These are phyloP conservation scores for Arvicanthis niloticus DNA, from an alignment of 2,113 vertebrate species.

Conservation along the genomic window DNA sequence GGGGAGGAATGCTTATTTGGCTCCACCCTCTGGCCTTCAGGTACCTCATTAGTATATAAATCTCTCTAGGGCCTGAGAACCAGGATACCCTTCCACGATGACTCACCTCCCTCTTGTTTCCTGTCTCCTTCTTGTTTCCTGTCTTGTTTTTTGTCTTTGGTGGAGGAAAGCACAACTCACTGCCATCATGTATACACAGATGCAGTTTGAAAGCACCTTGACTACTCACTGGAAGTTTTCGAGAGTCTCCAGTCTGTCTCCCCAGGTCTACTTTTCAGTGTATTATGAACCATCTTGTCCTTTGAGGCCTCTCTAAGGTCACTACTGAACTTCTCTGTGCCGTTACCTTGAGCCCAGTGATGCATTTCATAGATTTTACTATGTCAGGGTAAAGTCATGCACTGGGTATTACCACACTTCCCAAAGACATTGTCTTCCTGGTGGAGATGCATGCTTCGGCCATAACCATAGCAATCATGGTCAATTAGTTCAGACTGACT, in stretches of 20 bases:
- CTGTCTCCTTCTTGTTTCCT: background rate
- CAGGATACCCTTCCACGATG: too few relatives aligned
- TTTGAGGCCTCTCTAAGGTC: slow-evolving; percentile 5
- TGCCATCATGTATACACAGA: background rate
- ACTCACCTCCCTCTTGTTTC: background rate
- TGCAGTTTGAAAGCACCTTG: background rate
- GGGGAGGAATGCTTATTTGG: too few relatives aligned
- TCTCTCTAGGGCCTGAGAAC: too few relatives aligned
- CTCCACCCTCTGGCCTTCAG: too few relatives aligned
- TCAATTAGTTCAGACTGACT: background rate
- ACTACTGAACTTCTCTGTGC: background rate
- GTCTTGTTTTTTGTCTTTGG: background rate
- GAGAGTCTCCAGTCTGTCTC: background rate
- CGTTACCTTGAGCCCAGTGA: background rate
- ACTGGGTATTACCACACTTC: background rate
- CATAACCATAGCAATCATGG: background rate
- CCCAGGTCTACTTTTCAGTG: background rate
- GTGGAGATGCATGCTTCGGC: background rate
- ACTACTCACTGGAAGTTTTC: background rate
- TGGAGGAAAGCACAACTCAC: background rate
- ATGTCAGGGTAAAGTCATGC: slow-evolving; percentile 30
- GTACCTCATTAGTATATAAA: too few relatives aligned
- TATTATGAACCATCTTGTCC: background rate
- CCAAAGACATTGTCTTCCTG: slow-evolving; percentile 11
- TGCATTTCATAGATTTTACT: background rate